Evolutionary conservation across 2,797 vertebrate species (phyloP).

Genomic region (Melanotaenia parkinsoni): DNA sequence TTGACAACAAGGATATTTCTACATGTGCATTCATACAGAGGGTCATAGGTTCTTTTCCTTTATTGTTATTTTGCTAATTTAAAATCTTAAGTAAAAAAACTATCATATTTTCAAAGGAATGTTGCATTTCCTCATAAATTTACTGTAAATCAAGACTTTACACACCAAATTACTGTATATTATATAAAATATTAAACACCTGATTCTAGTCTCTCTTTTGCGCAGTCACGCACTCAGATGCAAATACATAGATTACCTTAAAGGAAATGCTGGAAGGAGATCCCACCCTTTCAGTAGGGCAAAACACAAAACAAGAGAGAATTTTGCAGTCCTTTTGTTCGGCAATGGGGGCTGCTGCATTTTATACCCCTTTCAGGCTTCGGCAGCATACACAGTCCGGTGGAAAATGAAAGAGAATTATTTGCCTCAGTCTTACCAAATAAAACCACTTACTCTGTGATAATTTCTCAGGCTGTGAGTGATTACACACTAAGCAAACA

Average conservation of each 20-base stretch:
- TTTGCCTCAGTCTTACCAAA: conserved; percentile 40
- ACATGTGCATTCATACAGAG: background rate
- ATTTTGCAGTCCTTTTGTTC: too few species aligned
- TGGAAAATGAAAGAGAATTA: conserved; percentile 21
- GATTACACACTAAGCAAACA: conserved; percentile 42
- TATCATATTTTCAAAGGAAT: background rate
- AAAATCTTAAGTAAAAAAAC: too few species aligned
- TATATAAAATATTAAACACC: too few species aligned
- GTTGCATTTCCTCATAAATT: background rate
- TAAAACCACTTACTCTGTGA: conserved; percentile 50
- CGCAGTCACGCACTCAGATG: conserved; percentile 4
- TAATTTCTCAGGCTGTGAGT: conserved; percentile 50
- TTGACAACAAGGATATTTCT: background rate
- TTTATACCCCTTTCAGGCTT: background rate
- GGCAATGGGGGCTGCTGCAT: background rate
- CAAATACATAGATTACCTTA: conserved; percentile 48
- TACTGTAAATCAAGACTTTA: background rate
- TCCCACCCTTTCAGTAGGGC: conserved; percentile 40
- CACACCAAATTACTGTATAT: too few species aligned
- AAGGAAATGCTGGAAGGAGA: conserved; percentile 33
- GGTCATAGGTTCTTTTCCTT: background rate
- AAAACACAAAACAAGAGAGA: conserved; percentile 38
- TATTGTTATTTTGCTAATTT: too few species aligned
- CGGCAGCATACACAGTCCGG: conserved; percentile 1
- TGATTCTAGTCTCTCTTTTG: too few species aligned